These are phyloP conservation scores for Rhagoletis pomonella DNA, from an alignment of 1,140 invertebrate species.

Conservation along the genomic window DNA sequence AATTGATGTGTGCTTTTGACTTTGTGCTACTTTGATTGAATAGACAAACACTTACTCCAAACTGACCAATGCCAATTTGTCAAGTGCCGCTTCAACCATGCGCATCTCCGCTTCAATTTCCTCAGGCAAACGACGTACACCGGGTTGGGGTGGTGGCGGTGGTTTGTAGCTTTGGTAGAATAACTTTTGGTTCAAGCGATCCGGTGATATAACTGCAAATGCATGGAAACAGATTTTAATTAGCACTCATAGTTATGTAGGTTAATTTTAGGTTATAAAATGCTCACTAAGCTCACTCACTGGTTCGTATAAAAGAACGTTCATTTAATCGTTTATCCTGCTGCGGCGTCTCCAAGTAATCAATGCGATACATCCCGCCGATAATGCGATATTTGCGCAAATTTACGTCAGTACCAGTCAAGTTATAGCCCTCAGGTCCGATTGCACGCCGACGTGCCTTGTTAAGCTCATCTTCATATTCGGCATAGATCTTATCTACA, in stretches of 20 bases:
- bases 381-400: constrained; percentile 80
- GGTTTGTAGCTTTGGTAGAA: constrained; percentile 83
- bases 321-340: constrained; percentile 76
- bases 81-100: constrained; percentile 82
- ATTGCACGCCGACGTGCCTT: constrained; percentile 68
- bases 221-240: background rate
- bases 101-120: constrained; percentile 88
- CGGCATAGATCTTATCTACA: constrained; percentile 71
- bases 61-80: constrained; percentile 82
- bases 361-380: constrained; percentile 80
- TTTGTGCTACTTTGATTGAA: constrained; percentile 12
- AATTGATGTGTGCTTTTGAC: constrained; percentile 26
- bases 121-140: constrained; percentile 83
- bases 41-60: constrained; percentile 78
- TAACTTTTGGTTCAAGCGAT: constrained; percentile 79
- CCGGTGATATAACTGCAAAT: constrained; percentile 80
- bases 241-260: background rate
- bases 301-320: constrained; percentile 68
- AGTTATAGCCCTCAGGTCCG: constrained; percentile 65
- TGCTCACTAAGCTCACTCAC: constrained; percentile 56
- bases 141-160: constrained; percentile 79
- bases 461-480: constrained; percentile 73
- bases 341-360: constrained; percentile 80
- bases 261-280: background rate
- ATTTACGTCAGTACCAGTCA: constrained; percentile 78